A percentile compares a stretch with the other conserved stretches of the same genome.
phyloP scores from a whole-genome alignment of 2,888 invertebrate species.

The Andrena haemorrhoa region DNA sequence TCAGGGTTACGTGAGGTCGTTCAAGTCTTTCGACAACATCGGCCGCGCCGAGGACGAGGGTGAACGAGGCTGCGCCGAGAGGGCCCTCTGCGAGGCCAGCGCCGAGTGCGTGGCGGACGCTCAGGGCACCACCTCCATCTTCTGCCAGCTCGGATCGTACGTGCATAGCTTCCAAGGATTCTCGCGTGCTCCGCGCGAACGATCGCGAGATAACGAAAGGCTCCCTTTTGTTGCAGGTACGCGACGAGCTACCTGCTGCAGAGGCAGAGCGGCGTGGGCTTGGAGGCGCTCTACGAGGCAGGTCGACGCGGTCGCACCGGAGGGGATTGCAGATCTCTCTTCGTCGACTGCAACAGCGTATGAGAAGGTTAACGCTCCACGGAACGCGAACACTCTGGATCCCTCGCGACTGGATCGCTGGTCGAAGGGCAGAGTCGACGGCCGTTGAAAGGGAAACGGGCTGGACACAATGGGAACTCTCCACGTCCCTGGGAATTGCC shows the following conservation, averaged over 20 bases:
- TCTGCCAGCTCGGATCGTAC: constrained; percentile 97
- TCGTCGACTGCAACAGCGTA: constrained; percentile 95
- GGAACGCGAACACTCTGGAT: not conserved
- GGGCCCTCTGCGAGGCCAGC: constrained; percentile 93
- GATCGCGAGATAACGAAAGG: not conserved
- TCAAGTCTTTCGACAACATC: constrained; percentile 85
- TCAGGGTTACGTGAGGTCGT: constrained; percentile 92
- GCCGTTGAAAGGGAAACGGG: no score
- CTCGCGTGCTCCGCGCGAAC: not conserved
- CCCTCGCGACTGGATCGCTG: no score
- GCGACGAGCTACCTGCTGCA: constrained; percentile 94
- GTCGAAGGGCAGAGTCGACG: no score
- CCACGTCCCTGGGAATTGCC: not conserved
- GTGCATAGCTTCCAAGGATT: constrained; percentile 81
- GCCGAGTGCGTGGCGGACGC: constrained; percentile 93
- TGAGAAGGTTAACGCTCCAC: constrained; percentile 84
- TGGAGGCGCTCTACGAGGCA: constrained; percentile 93
- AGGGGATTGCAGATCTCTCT: constrained; percentile 93
- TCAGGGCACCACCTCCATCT: constrained; percentile 90
- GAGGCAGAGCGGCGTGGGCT: constrained; percentile 89
- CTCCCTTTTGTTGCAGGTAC: constrained; percentile 86
- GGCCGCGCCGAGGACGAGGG: constrained; percentile 92
- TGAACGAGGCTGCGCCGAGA: constrained; percentile 90
- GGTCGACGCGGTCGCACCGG: constrained; percentile 94
- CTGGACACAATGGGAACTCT: constrained; percentile 1